phyloP scores from a whole-genome alignment of 2,888 invertebrate species.

The Drosophila kuntzei region DNA sequence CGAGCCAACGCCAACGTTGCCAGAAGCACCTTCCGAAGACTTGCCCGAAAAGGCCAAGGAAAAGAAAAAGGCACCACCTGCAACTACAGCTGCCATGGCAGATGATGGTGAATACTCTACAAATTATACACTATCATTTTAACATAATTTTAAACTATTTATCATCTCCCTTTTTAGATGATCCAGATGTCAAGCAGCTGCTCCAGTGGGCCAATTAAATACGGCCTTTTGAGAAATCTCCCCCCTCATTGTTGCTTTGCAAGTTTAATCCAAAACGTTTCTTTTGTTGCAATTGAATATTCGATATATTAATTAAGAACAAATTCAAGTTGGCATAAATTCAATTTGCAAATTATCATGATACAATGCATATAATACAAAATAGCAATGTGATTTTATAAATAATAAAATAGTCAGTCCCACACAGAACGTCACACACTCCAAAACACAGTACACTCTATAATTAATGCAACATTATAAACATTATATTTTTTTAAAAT shows the following conservation, averaged over 20 bases:
- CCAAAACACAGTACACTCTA: not conserved
- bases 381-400: slow-evolving; percentile 71
- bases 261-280: slow-evolving; percentile 27
- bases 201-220: slow-evolving; percentile 90
- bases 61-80: slow-evolving; percentile 76
- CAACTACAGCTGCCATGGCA: slow-evolving; percentile 27
- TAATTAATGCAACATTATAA: slow-evolving; percentile 11
- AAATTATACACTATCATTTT: not conserved
- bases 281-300: slow-evolving; percentile 50
- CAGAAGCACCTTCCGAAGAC: slow-evolving; percentile 90
- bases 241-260: slow-evolving; percentile 40
- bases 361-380: slow-evolving; percentile 23
- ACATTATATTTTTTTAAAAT: slow-evolving; percentile 18
- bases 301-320: slow-evolving; percentile 37
- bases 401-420: slow-evolving; percentile 57
- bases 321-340: slow-evolving; percentile 46
- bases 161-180: slow-evolving; percentile 82
- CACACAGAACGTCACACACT: slow-evolving; percentile 26
- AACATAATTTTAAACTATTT: not conserved
- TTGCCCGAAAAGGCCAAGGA: slow-evolving; percentile 86
- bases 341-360: slow-evolving; percentile 53
- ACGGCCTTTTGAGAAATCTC: slow-evolving; percentile 83
- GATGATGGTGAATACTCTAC: slow-evolving; percentile 65
- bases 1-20: slow-evolving; percentile 89
- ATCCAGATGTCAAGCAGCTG: slow-evolving; percentile 91